A percentile compares a stretch with the other conserved stretches of the same genome.
Conservation (phyloP, 2,888 invertebrate species). For the Conchocele bisecta region DNA sequence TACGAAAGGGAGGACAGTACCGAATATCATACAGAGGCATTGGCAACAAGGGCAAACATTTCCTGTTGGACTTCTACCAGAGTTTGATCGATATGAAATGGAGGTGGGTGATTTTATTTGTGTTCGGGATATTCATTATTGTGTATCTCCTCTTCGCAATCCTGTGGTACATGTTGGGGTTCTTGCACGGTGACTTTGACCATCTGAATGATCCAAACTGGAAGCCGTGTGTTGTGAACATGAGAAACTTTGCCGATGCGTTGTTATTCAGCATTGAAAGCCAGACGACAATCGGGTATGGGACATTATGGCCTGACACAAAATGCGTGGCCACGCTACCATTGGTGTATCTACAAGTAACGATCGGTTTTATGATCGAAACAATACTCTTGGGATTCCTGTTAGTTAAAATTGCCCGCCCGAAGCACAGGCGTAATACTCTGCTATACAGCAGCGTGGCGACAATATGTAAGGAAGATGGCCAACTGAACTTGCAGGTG, state of each 20-base stretch:
- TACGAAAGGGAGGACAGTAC: constrained; percentile 98
- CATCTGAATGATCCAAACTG: constrained; percentile 69
- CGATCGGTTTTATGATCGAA: constrained; percentile 90
- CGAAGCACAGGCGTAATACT: constrained; percentile 96
- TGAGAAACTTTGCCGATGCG: constrained; percentile 94
- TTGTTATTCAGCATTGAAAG: constrained; percentile 98
- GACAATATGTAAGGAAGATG: constrained; percentile 88
- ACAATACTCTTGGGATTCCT: constrained; percentile 90
- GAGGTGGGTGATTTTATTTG: constrained; percentile 91
- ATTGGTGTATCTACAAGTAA: constrained; percentile 94
- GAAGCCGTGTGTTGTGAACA: constrained; percentile 86
- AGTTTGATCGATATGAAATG: constrained; percentile 97
- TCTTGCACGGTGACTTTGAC: constrained; percentile 81
- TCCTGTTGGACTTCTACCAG: constrained; percentile 91
- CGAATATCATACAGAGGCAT: constrained; percentile 93
- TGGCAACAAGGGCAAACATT: constrained; percentile 57
- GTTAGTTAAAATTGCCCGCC: constrained; percentile 96
- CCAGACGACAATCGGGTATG: constrained; percentile 97
- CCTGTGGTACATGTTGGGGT: constrained; percentile 82
- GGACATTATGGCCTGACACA: constrained; percentile 92
- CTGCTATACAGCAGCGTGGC: constrained; percentile 95
- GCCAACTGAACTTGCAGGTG: constrained; percentile 76
- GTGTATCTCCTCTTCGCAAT: constrained; percentile 93
- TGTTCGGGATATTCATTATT: constrained; percentile 91
- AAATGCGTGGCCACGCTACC: constrained; percentile 96